Conservation (phyloP, 2,113 vertebrate genomes). For the Pangasianodon gigas region DNA sequence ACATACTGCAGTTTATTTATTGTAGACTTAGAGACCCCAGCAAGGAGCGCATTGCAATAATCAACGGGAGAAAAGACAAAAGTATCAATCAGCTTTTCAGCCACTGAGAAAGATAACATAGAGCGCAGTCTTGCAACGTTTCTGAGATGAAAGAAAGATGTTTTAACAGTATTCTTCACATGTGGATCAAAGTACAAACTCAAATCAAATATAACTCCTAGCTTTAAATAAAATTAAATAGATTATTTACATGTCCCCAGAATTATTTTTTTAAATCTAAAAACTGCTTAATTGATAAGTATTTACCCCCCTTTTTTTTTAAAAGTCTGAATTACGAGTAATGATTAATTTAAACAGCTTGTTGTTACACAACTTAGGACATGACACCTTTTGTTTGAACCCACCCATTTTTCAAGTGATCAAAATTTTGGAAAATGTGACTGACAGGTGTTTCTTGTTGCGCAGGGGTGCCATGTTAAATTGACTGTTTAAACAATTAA, state of each 20-base stretch:
- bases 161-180: too few relatives aligned
- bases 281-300: neutral
- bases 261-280: neutral
- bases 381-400: neutral
- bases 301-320: neutral
- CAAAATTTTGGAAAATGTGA: neutral
- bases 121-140: too few relatives aligned
- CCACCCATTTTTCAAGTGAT: neutral
- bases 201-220: too few relatives aligned
- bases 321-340: too few relatives aligned
- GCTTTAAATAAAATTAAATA: neutral
- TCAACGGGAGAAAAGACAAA: too few relatives aligned
- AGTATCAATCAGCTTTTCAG: too few relatives aligned
- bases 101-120: too few relatives aligned
- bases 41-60: too few relatives aligned
- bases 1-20: too few relatives aligned
- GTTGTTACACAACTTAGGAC: neutral
- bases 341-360: neutral
- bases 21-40: too few relatives aligned
- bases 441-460: neutral
- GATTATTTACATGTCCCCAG: neutral
- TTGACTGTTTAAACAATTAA: neutral
- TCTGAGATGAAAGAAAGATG: too few relatives aligned
- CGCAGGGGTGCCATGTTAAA: neutral
- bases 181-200: too few relatives aligned